These are phyloP conservation scores for Cepphus grylle DNA, from an alignment of 2,113 vertebrate species.

Conservation along the genomic window DNA sequence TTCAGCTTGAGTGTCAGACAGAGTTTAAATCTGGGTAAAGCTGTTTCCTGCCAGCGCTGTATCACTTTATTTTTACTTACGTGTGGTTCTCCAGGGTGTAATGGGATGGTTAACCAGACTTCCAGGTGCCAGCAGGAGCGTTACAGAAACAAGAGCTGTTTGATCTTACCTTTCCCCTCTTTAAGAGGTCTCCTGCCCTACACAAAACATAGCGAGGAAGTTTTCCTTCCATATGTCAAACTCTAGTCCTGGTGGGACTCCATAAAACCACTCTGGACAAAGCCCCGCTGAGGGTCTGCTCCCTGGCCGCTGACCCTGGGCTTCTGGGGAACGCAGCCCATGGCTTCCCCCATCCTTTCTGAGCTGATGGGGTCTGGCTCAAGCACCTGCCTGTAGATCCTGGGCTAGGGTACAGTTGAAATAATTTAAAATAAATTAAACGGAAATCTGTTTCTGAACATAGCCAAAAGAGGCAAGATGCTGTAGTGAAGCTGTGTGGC, in stretches of 20 bases:
- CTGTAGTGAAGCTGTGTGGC: background rate
- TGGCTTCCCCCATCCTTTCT: background rate
- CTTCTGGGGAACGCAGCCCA: accelerated
- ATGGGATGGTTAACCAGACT: background rate
- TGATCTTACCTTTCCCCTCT: background rate
- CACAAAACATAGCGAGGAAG: background rate
- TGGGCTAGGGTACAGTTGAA: background rate
- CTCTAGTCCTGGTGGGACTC: background rate
- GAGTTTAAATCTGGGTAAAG: background rate
- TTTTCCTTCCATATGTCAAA: background rate
- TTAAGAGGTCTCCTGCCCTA: background rate
- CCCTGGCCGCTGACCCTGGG: accelerated
- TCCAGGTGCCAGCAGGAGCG: background rate
- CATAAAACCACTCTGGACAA: background rate
- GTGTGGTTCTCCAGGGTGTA: background rate
- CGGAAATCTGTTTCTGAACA: background rate
- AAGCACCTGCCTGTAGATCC: background rate
- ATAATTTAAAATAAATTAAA: background rate
- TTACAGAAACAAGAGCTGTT: background rate
- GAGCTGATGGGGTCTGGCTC: background rate
- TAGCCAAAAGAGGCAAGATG: background rate
- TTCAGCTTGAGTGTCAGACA: background rate
- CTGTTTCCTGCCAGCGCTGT: background rate
- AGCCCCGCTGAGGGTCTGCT: background rate
- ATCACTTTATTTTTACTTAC: background rate